Conservation (phyloP, 64 coral and sea anemone species). For the Montipora efflorescens region DNA sequence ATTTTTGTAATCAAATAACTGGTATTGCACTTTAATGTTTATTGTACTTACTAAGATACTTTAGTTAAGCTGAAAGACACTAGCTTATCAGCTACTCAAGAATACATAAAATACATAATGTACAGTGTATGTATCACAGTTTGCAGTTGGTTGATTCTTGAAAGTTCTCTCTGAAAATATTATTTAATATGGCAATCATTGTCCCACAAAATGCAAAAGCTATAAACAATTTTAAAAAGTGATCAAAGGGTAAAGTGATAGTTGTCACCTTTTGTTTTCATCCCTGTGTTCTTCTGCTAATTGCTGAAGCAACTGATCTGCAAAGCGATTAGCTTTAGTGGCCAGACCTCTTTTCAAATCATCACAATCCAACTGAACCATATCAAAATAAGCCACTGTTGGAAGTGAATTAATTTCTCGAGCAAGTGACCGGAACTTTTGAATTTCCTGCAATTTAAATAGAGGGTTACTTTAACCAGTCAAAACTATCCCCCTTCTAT, state of each 20-base stretch:
- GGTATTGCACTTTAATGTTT: too few relatives aligned
- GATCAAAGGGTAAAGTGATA: neutral
- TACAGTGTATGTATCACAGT: too few relatives aligned
- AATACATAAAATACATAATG: too few relatives aligned
- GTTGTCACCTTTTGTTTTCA: constrained; percentile 82
- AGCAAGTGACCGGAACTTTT: constrained; percentile 89
- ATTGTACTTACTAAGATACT: too few relatives aligned
- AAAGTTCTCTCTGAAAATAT: too few relatives aligned
- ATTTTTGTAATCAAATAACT: too few relatives aligned
- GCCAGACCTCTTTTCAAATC: constrained; percentile 98
- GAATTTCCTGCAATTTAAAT: constrained; percentile 81
- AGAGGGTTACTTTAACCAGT: neutral
- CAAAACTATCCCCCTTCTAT: too few relatives aligned
- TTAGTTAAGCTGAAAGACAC: too few relatives aligned
- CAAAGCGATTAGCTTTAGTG: constrained; percentile 90
- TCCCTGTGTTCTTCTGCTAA: constrained; percentile 92
- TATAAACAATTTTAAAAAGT: neutral
- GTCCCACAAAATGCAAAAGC: too few relatives aligned
- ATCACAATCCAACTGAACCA: constrained; percentile 98
- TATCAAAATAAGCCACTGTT: constrained; percentile 93
- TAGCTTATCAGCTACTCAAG: too few relatives aligned
- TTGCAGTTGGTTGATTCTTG: too few relatives aligned
- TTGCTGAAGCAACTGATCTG: constrained; percentile 88
- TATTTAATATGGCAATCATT: too few relatives aligned
- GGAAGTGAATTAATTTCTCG: constrained; percentile 87